Percentiles rank a stretch among this genome's conserved stretches.
Conservation (phyloP, 2,888 invertebrate genomes). For the Furcula furcula region DNA sequence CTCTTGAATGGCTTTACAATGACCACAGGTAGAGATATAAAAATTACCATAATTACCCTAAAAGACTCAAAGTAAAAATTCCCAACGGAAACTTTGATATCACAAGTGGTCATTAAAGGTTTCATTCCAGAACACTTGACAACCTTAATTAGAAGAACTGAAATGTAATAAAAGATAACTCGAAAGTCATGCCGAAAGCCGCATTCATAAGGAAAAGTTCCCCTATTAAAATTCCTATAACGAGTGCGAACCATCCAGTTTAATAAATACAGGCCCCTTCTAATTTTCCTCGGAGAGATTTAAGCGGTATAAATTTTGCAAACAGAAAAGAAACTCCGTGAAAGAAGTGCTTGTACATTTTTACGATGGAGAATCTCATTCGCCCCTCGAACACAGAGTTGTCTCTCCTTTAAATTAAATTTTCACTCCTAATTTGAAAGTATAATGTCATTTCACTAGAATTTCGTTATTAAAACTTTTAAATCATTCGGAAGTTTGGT, state of each 20-base stretch:
- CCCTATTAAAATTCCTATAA: constrained; percentile 78
- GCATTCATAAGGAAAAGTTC: constrained; percentile 78
- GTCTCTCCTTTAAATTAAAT: constrained; percentile 83
- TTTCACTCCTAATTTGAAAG: constrained; percentile 83
- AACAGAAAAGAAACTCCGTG: constrained; percentile 76
- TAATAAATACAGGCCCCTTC: constrained; percentile 77
- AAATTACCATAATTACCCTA: no score
- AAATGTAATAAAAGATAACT: constrained; percentile 78
- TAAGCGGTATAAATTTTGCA: constrained; percentile 76
- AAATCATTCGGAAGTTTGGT: constrained; percentile 78
- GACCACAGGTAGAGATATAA: no score
- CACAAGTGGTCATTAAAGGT: constrained; percentile 55
- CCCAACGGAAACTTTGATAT: constrained; percentile 12
- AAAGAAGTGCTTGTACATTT: constrained; percentile 79
- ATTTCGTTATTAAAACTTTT: constrained; percentile 82
- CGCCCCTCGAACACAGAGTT: constrained; percentile 73
- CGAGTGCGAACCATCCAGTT: constrained; percentile 73
- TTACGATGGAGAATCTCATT: constrained; percentile 76
- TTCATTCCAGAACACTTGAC: constrained; percentile 64
- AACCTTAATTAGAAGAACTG: constrained; percentile 69
- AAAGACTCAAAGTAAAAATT: constrained; percentile 8
- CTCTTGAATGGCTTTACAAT: no score
- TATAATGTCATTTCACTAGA: constrained; percentile 83
- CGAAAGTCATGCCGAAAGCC: constrained; percentile 62
- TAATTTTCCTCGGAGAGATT: constrained; percentile 79